phyloP scores from a whole-genome alignment of 2,888 invertebrate species.

The Polydesmus complanatus region DNA sequence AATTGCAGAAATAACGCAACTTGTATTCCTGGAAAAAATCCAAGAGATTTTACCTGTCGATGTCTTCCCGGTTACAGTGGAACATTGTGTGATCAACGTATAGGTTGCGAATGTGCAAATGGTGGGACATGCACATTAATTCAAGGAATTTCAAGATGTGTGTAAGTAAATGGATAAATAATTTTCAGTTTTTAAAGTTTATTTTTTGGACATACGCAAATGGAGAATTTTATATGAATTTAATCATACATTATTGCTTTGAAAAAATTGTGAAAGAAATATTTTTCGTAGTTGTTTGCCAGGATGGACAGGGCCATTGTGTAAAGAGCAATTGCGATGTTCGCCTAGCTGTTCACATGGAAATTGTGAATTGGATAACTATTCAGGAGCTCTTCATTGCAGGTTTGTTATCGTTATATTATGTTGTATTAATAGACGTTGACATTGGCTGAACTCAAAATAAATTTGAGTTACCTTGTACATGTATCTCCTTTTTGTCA shows the following conservation, averaged over 20 bases:
- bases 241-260: constrained; percentile 1
- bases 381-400: constrained; percentile 17
- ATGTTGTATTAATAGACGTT: neutral
- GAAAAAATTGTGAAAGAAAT: neutral
- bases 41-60: constrained; percentile 17
- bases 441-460: neutral
- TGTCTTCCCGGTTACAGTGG: constrained; percentile 21
- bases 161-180: too few relatives aligned
- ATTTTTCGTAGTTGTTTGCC: constrained; percentile 21
- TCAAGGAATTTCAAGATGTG: constrained; percentile 39
- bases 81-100: constrained; percentile 19
- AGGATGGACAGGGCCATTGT: constrained; percentile 23
- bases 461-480: neutral
- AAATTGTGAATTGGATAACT: constrained; percentile 5
- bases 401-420: constrained; percentile 16
- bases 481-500: neutral
- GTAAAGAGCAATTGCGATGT: constrained; percentile 20
- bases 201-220: too few relatives aligned
- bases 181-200: constrained; percentile 1
- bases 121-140: constrained; percentile 45
- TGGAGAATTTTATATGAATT: too few relatives aligned
- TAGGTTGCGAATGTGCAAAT: constrained; percentile 36
- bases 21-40: constrained; percentile 8
- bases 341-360: constrained; percentile 16
- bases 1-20: constrained; percentile 26